A percentile compares a stretch with the other conserved stretches of the same genome.
phyloP scores from a whole-genome alignment of 2,888 invertebrate genomes.

The Dryobotodes eremita region DNA sequence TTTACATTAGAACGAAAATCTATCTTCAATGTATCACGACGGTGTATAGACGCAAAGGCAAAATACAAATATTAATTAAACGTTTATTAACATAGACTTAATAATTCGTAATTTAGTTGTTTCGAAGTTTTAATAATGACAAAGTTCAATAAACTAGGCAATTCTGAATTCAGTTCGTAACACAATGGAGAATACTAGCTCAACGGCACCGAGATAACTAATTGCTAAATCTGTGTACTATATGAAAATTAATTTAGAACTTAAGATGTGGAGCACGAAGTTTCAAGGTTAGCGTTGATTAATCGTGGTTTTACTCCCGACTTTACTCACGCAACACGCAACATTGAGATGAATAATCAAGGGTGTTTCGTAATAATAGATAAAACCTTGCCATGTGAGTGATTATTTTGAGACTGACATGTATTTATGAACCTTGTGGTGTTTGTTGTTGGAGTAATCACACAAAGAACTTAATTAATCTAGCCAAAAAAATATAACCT shows the following conservation, averaged over 20 bases:
- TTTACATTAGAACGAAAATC: too few species aligned
- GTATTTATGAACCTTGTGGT: slow-evolving; percentile 35
- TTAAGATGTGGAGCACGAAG: slow-evolving; percentile 77
- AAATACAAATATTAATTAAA: neutral
- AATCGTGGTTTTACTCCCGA: slow-evolving; percentile 77
- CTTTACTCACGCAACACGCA: slow-evolving; percentile 67
- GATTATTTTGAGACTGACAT: slow-evolving; percentile 44
- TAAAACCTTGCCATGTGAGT: slow-evolving; percentile 67
- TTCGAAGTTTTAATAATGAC: slow-evolving; percentile 7
- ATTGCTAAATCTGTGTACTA: slow-evolving; percentile 71
- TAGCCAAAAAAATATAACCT: slow-evolving; percentile 29
- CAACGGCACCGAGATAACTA: slow-evolving; percentile 56
- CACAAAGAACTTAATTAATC: slow-evolving; percentile 48
- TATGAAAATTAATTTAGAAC: slow-evolving; percentile 76
- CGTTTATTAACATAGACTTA: neutral
- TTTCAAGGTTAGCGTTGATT: slow-evolving; percentile 82
- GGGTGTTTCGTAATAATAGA: slow-evolving; percentile 67
- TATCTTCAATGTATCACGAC: too few species aligned
- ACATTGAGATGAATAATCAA: slow-evolving; percentile 73
- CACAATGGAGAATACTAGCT: slow-evolving; percentile 40
- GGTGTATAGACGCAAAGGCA: too few species aligned
- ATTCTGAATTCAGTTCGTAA: slow-evolving; percentile 30
- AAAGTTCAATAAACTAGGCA: slow-evolving; percentile 10
- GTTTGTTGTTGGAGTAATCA: slow-evolving; percentile 38
- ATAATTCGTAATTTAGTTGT: neutral